phyloP scores from a whole-genome alignment of 2,797 vertebrate species.

The Galago senegalensis region DNA sequence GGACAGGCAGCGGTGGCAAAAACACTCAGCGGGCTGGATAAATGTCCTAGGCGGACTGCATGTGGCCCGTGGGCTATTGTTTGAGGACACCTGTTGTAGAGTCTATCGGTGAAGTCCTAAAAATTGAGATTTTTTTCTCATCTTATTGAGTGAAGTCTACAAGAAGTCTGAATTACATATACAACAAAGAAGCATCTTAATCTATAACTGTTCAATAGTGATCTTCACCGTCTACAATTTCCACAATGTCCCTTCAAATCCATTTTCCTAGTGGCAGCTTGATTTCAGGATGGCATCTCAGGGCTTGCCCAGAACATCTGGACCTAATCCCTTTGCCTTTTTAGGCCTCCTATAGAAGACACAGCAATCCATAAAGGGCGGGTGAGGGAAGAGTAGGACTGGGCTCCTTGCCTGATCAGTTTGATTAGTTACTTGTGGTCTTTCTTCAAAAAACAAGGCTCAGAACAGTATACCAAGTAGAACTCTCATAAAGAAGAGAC shows the following conservation, averaged over 20 bases:
- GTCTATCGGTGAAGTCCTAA: neutral
- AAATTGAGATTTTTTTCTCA: constrained; percentile 7
- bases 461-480: neutral
- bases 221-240: neutral
- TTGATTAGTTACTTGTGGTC: neutral
- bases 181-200: neutral
- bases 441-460: neutral
- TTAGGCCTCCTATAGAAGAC: neutral
- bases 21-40: too few species aligned
- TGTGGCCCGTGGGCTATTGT: too few species aligned
- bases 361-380: neutral
- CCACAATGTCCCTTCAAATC: neutral
- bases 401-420: neutral
- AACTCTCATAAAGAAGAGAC: neutral
- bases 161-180: neutral
- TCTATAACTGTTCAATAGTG: neutral
- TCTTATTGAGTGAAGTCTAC: neutral
- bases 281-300: neutral
- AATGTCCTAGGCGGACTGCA: too few species aligned
- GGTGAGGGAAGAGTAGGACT: neutral
- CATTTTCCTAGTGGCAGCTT: neutral
- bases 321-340: neutral
- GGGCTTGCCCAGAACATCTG: neutral
- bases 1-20: too few species aligned
- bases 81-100: neutral